Base-by-base conservation (phyloP, 53 echinoderm and acorn worm genomes). In the Paracentrotus lividus region DNA sequence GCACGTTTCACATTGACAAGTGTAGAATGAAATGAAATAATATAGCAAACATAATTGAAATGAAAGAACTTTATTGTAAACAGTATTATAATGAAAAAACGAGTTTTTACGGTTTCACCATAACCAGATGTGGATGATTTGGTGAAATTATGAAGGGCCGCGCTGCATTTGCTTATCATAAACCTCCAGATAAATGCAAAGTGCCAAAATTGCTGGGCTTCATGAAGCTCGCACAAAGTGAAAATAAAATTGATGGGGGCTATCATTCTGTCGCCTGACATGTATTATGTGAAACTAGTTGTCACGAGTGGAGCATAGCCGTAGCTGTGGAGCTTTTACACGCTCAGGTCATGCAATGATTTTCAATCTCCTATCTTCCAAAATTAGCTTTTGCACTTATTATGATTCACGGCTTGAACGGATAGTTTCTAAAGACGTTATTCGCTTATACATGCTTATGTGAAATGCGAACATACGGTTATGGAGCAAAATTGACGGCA, bases 101-200 rank as follows among this genome's bases (percentile, higher is more conserved):
- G 26, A 47, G 45, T 44, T 81, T 44, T 12, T 47, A 81, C 9
- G 47, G 47, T 81, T 81, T 81, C 81, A 81, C 47, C n/a, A 23
- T n/a, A 81, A 81, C 47, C 81, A 81, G 81, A 81, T 81, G 81
- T 47, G 27, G 81, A 81, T 81, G 81, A 81, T 47, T 24, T 8
- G 81, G 9, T 47, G 81, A 47, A 81, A 47, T 81, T 81, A 81
- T 86, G 86, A 86, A 32, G 20, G 86, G 56, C 38, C 86, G 33
- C 1, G 56, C 56, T 20, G 57, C 86, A 86, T 86, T 86, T 86
- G 86, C 86, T 86, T 86, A 86, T 54, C 86, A 86, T 86, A 86
- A 86, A 86, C 52, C 8, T 9, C 40, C 0, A 81, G 81, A 81
- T 81, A 81, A 81, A 81, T 81, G 81, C 81, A 27, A 81, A 81